These are phyloP conservation scores for Crotalus helleri DNA, from an alignment of 2,113 vertebrate genomes.

Conservation along the genomic window DNA sequence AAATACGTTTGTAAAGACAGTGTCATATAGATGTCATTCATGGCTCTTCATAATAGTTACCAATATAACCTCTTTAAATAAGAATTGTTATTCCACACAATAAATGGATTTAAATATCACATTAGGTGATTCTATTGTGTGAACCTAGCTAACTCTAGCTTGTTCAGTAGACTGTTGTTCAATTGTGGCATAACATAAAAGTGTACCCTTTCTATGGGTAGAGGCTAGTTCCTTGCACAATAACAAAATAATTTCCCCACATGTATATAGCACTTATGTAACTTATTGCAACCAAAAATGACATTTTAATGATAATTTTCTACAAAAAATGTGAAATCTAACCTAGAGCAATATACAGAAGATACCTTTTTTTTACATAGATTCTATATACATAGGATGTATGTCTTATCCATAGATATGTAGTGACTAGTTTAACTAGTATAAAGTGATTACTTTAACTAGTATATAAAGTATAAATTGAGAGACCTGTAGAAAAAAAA, in stretches of 20 bases:
- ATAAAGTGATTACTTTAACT: not conserved
- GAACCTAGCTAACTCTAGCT: not conserved
- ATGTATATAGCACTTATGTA: not conserved
- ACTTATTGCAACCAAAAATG: not conserved
- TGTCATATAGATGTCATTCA: not conserved
- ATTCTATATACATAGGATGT: not conserved
- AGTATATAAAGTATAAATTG: not conserved
- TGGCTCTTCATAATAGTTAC: not conserved
- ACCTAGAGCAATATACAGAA: not conserved
- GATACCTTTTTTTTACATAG: not conserved
- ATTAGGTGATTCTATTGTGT: not conserved
- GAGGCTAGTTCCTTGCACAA: not conserved
- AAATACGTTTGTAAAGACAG: not conserved
- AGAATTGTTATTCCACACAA: not conserved
- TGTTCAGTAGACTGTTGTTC: not conserved
- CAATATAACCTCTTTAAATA: not conserved
- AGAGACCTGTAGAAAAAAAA: not conserved
- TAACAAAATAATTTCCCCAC: not conserved
- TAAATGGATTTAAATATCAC: not conserved
- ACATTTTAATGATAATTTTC: not conserved
- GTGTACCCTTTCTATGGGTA: not conserved
- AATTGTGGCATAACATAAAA: not conserved
- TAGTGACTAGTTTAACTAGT: not conserved
- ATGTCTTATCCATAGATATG: not conserved
- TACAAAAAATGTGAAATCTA: not conserved